These are phyloP conservation scores for Coptodon rendalli DNA, from an alignment of 2,113 vertebrate species.

Conservation along the genomic window DNA sequence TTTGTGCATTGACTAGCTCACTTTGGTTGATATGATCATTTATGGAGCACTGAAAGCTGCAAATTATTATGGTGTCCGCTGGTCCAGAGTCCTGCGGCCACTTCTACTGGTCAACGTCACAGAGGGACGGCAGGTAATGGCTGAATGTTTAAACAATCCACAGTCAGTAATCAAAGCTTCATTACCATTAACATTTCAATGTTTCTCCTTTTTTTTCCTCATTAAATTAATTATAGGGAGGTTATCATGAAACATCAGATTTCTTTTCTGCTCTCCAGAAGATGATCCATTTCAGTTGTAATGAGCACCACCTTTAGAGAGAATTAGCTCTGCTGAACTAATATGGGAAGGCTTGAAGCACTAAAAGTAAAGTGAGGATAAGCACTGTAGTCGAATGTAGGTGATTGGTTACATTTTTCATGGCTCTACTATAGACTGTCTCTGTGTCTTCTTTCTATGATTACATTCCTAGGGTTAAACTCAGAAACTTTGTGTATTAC, in stretches of 20 bases:
- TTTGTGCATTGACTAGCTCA: constrained; percentile 69
- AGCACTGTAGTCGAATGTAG: not conserved
- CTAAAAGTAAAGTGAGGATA: not conserved
- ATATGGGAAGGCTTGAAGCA: not conserved
- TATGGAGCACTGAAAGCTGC: constrained; percentile 73
- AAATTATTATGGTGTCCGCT: constrained; percentile 69
- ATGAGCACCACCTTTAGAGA: not conserved
- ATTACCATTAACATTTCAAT: not conserved
- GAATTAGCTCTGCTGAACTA: not conserved
- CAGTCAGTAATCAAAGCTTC: not conserved
- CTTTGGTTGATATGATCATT: constrained; percentile 79
- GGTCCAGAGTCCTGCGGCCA: constrained; percentile 84
- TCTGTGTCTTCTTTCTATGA: not conserved
- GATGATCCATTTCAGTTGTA: not conserved
- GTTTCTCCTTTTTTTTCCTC: not conserved
- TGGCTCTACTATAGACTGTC: not conserved
- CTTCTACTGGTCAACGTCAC: constrained; percentile 89
- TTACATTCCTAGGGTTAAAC: not conserved
- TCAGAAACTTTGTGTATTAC: not conserved
- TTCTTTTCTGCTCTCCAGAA: not conserved
- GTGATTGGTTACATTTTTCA: not conserved
- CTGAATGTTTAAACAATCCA: not conserved
- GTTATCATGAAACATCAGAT: not conserved
- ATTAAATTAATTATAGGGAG: not conserved
- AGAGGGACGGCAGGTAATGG: constrained; percentile 85